These are phyloP conservation scores for Falco peregrinus DNA, from an alignment of 2,797 vertebrate genomes.

Conservation along the genomic window DNA sequence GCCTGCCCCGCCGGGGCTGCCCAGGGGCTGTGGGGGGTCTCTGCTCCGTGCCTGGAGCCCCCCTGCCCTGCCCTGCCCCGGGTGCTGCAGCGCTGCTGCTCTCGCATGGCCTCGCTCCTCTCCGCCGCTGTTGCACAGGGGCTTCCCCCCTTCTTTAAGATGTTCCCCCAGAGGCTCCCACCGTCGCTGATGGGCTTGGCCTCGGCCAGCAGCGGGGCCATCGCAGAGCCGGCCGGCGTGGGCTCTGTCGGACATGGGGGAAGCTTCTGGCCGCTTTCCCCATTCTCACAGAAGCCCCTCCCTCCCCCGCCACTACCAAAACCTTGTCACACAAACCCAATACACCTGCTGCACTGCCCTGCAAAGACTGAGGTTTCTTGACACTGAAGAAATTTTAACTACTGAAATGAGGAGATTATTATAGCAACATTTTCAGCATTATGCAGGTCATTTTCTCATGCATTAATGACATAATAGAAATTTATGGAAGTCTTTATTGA, in stretches of 20 bases:
- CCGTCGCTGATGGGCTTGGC: fast-evolving
- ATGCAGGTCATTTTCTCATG: constrained; percentile 35
- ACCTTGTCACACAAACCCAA: fast-evolving
- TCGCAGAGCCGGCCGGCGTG: too few relatives aligned
- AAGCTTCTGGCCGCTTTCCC: neutral
- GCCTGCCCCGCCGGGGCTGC: too few relatives aligned
- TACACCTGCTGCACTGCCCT: neutral
- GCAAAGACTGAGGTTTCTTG: neutral
- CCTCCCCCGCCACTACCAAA: neutral
- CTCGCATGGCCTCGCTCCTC: neutral
- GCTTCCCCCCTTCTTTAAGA: neutral
- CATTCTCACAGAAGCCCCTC: neutral
- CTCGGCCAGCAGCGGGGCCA: neutral
- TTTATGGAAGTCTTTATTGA: constrained; percentile 51
- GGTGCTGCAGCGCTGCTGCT: too few relatives aligned
- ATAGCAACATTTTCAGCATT: neutral
- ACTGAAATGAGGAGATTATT: neutral
- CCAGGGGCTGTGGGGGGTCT: too few relatives aligned
- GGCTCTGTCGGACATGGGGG: fast-evolving
- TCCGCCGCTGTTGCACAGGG: neutral
- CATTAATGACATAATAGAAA: constrained; percentile 42
- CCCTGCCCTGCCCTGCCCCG: too few relatives aligned
- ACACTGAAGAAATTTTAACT: neutral
- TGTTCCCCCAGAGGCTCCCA: fast-evolving
- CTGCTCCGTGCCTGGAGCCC: too few relatives aligned